Evolutionary conservation across 2,797 vertebrate species (phyloP), one percentile per base, ranked within the genome.

Genomic region (Vespertilio murinus): DNA sequence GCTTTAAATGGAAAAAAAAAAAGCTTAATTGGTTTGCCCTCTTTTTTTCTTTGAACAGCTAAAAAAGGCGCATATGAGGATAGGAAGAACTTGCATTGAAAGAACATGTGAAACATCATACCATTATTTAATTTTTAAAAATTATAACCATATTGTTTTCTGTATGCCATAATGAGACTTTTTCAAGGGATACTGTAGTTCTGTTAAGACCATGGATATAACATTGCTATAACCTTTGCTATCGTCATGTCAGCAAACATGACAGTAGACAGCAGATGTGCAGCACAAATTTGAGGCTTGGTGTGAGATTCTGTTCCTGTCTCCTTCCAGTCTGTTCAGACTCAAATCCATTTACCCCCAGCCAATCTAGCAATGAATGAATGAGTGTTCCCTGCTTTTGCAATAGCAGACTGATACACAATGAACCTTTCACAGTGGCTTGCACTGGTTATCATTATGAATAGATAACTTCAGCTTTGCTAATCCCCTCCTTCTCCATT

Each of bases 271-370:
- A 56, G 30, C 61, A 61, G 40, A 71, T 65, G 13, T 11, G 69
- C 22, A 70, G 74, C 30, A 49, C 77, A 88, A 40, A 85, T 79
- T 82, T 30, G 69, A 92, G 40, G 84, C 93, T 95, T 87, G 45
- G 80, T 65, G 23, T 90, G 93, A 88, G 75, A 61, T 12, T 54
- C 40, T 64, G 33, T 93, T 88, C 35, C 25, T 10, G 49, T 92
- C 69, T 12, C 23, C 73, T 95, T 90, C 17, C 47, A 89, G 56
- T 70, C 80, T 93, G 90, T 74, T 91, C 54, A 38, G 40, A 90
- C 70, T 59, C 14, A 54, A 92, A 93, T 93, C 67, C 70, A 40
- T 88, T 95, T 91, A 84, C 71, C 73, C 69, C 70, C 82, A 82
- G 82, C 38, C 33, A 92, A 20, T 17, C 45, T 45, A 42, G 38